Evolutionary conservation across 2,888 invertebrate species (phyloP), one percentile per base, ranked within the genome.

Genomic region (Lasioglossum malachurum): DNA sequence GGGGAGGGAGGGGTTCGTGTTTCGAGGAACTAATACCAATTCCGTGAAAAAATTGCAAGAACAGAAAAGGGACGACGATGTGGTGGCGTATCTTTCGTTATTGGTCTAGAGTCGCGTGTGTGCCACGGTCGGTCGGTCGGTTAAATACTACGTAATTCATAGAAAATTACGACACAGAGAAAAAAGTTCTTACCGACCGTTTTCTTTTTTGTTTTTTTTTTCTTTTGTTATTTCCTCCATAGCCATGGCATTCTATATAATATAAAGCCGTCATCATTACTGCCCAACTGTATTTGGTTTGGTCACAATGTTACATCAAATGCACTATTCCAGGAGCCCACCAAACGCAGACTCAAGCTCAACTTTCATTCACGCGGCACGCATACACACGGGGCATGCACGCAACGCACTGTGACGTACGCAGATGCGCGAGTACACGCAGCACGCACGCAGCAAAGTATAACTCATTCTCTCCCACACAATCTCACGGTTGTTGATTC

Each of bases 201-300:
- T 64, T 44, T 44, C 44, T 44, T 44, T 2, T 10, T 10, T 44
- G 14, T 44, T 14, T 44, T 10, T 44, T 44, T 44, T 14, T 44
- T n/a, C n/a, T n/a, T 78, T 80, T 76, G 86, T 83, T 80, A 87
- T 80, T 79, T 83, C 84, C 82, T 80, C 82, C 80, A 44, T 80
- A 83, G 79, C 81, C 87, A 74, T 78, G 78, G 75, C 82, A 87
- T 69, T 38, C 49, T 57, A 67, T 73, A 82, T 31, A 64, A 82
- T 72, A 64, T 71, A 72, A 85, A 81, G 83, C 81, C 82, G 89
- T 91, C 91, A 87, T 86, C 84, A 89, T 92, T 91, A 89, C 82
- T 89, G 91, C 91, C 91, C 80, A 88, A 91, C 91, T 91, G 91
- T 91, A 91, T 92, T 91, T 92, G 91, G 90, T 90, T 86, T 89